A percentile compares a stretch with the other conserved stretches of the same genome.
Evolutionary conservation across 2,797 vertebrate species (phyloP).

Genomic region (Kryptopterus vitreolus): DNA sequence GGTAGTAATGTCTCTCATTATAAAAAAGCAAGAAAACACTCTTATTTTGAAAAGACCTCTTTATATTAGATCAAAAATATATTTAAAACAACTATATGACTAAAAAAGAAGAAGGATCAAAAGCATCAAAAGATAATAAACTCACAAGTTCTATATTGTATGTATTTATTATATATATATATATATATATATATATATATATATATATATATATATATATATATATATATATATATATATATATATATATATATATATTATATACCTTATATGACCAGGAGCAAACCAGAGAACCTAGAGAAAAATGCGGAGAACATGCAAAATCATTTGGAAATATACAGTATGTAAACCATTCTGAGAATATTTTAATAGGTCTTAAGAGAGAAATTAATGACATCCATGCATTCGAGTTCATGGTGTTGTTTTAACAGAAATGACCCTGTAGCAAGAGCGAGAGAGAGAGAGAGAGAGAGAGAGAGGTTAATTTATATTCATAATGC

Average conservation of each 20-base stretch:
- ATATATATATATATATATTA: too few relatives aligned
- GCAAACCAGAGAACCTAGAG: too few relatives aligned
- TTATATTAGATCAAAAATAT: too few relatives aligned
- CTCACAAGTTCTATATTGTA: not conserved
- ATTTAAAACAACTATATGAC: not conserved
- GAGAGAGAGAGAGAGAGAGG: not conserved
- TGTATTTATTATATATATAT: not conserved
- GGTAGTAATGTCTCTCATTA: too few relatives aligned
- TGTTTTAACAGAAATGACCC: not conserved
- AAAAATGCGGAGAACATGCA: not conserved
- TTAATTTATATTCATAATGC: slow-evolving; percentile 8
- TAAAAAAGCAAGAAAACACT: too few relatives aligned
- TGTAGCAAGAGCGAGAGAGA: not conserved
- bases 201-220: too few relatives aligned
- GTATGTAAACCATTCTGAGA: not conserved
- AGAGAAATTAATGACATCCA: slow-evolving; percentile 60
- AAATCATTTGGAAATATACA: not conserved
- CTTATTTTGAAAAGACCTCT: too few relatives aligned
- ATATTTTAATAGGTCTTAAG: not conserved
- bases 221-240: too few relatives aligned
- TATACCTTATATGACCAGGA: too few relatives aligned
- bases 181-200: too few relatives aligned
- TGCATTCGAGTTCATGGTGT: not conserved
- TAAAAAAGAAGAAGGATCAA: not conserved
- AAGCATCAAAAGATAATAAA: not conserved